Evolutionary conservation across 2,797 vertebrate genomes (phyloP), one percentile per base, ranked within the genome.

Genomic region (Percopsis omiscomaycus): DNA sequence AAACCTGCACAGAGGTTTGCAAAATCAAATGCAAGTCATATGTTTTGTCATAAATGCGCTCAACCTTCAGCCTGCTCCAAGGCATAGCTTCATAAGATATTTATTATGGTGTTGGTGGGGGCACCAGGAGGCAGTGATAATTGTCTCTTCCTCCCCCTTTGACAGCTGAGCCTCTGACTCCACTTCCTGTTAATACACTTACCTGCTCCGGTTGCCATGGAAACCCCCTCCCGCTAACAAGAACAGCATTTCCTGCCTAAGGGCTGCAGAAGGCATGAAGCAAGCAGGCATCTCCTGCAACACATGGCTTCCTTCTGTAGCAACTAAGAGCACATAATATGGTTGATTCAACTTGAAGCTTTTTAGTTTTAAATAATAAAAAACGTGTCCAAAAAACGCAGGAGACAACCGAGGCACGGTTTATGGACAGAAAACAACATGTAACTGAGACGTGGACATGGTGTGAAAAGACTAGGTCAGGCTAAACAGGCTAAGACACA

Each of bases 191-290:
- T 77, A 73, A 85, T 76, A 71, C 64, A 61, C 61, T 83, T 81
- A 92, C 90, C 91, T 67, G 89, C 81, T 62, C 69, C 14, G 54
- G 86, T 92, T 84, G 69, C 91, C 81, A 88, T 80, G 71, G 89
- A 79, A 87, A 92, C 90, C 77, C 60, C 47, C 68, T 69, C 62
- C 60, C 44, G 50, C 74, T 64, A 32, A 82, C 80, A 69, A 74
- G 77, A 69, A 59, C 68, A 51, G 61, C 4, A 46, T 73, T 92
- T 93, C 91, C 91, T 92, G 89, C 86, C 77, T 51, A 28, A 58
- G 59, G 55, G 66, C 75, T 71, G 66, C 80, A 61, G 70, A 68
- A 63, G 59, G 63, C 69, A 73, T 74, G 15, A 16, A 59, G 71
- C 63, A 28, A 30, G 4, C 37, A 30, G 63, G 56, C 72, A 45